A percentile compares a stretch with the other conserved stretches of the same genome.
These are phyloP conservation scores for Talpa occidentalis DNA, from an alignment of 2,113 vertebrate genomes.

Conservation along the genomic window DNA sequence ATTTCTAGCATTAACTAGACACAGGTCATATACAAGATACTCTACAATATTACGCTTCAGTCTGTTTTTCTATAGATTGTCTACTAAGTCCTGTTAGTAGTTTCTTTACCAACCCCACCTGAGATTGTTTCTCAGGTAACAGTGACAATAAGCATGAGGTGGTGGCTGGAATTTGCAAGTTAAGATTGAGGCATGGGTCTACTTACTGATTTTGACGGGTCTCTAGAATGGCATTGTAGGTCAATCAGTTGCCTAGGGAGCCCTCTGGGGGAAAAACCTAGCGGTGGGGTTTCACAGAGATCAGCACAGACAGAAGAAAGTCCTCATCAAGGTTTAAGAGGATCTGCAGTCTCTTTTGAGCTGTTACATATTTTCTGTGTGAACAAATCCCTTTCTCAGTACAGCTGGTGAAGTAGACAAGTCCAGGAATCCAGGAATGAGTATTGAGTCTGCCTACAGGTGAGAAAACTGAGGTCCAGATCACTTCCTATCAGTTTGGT, in stretches of 20 bases:
- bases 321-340: neutral
- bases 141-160: neutral
- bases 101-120: neutral
- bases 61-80: neutral
- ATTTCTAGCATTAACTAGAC: neutral
- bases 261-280: neutral
- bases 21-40: neutral
- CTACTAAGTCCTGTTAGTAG: neutral
- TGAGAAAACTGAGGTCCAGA: too few species aligned
- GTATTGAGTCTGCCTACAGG: neutral
- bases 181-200: neutral
- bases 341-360: neutral
- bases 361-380: neutral
- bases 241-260: neutral
- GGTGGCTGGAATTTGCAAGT: neutral
- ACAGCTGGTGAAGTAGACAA: neutral
- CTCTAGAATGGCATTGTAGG: neutral
- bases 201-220: neutral
- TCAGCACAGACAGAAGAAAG: neutral
- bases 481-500: neutral
- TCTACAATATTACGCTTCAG: fast-evolving
- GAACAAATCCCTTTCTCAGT: neutral
- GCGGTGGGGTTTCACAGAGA: neutral
- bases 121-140: neutral
- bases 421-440: neutral